phyloP scores from a whole-genome alignment of 2,113 vertebrate genomes.

The Sinocyclocheilus grahami region DNA sequence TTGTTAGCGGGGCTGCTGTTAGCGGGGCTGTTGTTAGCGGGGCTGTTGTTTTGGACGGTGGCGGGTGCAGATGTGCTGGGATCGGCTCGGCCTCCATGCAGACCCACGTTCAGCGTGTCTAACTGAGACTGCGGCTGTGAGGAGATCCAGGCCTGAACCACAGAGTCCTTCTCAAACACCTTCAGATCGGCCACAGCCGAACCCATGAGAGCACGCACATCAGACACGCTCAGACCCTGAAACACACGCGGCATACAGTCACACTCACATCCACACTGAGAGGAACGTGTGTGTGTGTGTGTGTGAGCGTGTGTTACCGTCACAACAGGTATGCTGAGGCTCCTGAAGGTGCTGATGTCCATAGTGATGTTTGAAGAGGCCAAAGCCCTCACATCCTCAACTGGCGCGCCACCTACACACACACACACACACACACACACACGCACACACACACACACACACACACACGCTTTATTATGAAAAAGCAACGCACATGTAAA shows the following conservation, averaged over 20 bases:
- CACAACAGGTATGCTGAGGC: slow-evolving; percentile 27
- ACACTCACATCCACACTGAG: not conserved
- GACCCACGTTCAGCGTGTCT: slow-evolving; percentile 6
- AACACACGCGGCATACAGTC: not conserved
- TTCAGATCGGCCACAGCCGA: slow-evolving; percentile 45
- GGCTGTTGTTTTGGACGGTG: not conserved
- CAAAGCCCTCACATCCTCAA: slow-evolving; percentile 46
- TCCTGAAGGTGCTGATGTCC: slow-evolving; percentile 53
- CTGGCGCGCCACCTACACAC: slow-evolving; percentile 52
- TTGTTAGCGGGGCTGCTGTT: not conserved
- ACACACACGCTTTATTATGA: too few species aligned
- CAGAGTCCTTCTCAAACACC: slow-evolving; percentile 50
- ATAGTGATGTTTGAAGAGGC: slow-evolving; percentile 50
- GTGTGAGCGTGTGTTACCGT: slow-evolving; percentile 25
- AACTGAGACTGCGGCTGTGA: slow-evolving; percentile 47
- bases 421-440: not conserved
- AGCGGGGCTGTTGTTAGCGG: not conserved
- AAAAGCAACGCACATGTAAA: too few species aligned
- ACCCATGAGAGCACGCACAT: slow-evolving; percentile 49
- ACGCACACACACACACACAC: not conserved
- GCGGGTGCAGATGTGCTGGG: not conserved
- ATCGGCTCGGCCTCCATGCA: not conserved
- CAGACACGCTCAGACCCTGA: slow-evolving; percentile 50
- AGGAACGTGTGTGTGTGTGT: not conserved
- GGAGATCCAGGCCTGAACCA: slow-evolving; percentile 46